A percentile compares a stretch with the other conserved stretches of the same genome.
Conservation (phyloP, 2,113 vertebrate genomes). For the Phoxinus phoxinus region DNA sequence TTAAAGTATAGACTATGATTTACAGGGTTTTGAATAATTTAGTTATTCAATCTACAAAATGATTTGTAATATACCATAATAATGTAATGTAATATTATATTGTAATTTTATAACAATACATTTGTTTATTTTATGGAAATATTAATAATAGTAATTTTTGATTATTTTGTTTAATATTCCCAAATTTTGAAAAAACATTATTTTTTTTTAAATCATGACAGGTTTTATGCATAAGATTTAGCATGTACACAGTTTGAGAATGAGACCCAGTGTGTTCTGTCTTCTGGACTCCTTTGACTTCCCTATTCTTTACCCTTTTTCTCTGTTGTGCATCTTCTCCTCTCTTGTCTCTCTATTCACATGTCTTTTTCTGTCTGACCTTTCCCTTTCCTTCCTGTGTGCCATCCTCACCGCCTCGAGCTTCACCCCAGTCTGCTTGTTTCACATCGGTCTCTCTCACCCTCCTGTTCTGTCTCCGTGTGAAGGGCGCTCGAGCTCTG, state of each 20-base stretch:
- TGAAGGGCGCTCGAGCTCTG: not conserved
- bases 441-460: not conserved
- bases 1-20: not conserved
- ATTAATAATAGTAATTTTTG: not conserved
- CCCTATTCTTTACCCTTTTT: constrained; percentile 3
- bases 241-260: not conserved
- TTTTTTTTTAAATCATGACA: no score
- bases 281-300: not conserved
- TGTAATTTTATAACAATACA: not conserved
- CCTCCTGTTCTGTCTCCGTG: not conserved
- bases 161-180: not conserved
- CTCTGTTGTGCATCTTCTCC: not conserved
- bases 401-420: not conserved
- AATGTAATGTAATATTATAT: not conserved
- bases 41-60: no score
- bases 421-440: constrained; percentile 19
- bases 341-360: not conserved
- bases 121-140: not conserved
- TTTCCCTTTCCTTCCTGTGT: not conserved
- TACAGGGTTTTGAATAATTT: no score
- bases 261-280: not conserved
- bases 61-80: not conserved
- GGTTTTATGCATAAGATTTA: not conserved
- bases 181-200: no score
- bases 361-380: not conserved